Conservation (phyloP, 2,113 vertebrate genomes). For the Ptyas mucosa region DNA sequence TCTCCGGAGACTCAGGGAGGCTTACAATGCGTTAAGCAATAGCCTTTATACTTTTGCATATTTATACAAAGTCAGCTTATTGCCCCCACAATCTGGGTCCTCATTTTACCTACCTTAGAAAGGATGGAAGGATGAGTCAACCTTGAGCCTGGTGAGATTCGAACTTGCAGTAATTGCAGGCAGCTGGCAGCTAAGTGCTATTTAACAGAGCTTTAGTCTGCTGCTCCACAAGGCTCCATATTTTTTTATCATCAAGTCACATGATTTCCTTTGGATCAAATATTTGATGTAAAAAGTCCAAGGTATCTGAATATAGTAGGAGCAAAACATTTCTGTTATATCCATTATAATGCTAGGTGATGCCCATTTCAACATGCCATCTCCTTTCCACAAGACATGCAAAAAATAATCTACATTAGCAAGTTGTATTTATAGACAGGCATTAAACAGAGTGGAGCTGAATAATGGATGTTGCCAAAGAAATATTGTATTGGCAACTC, state of each 20-base stretch:
- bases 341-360: not conserved
- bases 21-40: too few relatives aligned
- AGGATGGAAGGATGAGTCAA: too few relatives aligned
- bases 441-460: not conserved
- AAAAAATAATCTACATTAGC: not conserved
- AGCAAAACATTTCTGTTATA: not conserved
- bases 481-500: slow-evolving; percentile 8
- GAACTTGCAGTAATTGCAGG: too few relatives aligned
- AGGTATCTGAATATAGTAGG: not conserved
- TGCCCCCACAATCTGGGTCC: too few relatives aligned
- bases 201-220: too few relatives aligned
- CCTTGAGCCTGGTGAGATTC: too few relatives aligned
- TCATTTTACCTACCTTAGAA: too few relatives aligned
- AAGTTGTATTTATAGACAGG: not conserved
- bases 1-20: too few relatives aligned
- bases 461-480: not conserved
- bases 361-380: not conserved
- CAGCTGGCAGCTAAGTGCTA: too few relatives aligned
- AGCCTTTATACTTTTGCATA: too few relatives aligned
- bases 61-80: too few relatives aligned
- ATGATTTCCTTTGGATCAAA: not conserved
- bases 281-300: not conserved
- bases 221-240: too few relatives aligned
- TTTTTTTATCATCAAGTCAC: not conserved
- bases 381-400: not conserved